Evolutionary conservation across 2,888 invertebrate species (phyloP).

Genomic region (Melipona bicolor): DNA sequence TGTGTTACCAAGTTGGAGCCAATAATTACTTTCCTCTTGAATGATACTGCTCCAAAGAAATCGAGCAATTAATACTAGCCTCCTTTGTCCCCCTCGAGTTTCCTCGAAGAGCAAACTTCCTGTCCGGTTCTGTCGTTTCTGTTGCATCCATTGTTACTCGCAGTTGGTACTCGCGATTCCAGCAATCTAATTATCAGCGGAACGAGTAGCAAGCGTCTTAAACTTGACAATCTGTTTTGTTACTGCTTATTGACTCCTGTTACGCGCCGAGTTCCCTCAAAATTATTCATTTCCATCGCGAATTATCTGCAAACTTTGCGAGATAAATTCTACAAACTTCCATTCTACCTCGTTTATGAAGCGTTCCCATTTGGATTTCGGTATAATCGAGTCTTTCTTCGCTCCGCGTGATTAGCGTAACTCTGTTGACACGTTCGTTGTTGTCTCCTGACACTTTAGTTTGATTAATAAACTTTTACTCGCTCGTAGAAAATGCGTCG

Average conservation of each 20-base stretch:
- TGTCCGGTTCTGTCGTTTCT: constrained; percentile 51
- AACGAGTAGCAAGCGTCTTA: constrained; percentile 41
- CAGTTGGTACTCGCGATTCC: constrained; percentile 58
- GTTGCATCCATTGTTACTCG: constrained; percentile 61
- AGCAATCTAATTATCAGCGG: constrained; percentile 58
- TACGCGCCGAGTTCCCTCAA: neutral
- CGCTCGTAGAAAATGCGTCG: no score
- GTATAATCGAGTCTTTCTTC: no score
- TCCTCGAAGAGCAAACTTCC: constrained; percentile 66
- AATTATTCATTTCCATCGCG: constrained; percentile 7
- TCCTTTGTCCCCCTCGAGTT: constrained; percentile 67
- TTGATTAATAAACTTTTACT: no score
- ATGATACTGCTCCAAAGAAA: constrained; percentile 63
- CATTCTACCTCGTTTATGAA: neutral
- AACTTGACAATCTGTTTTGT: constrained; percentile 46
- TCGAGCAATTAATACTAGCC: constrained; percentile 72
- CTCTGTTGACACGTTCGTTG: no score
- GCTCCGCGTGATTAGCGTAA: no score
- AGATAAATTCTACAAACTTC: neutral
- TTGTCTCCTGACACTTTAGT: no score
- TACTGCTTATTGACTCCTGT: constrained; percentile 5
- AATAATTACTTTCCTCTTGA: constrained; percentile 68
- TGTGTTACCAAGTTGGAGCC: constrained; percentile 65
- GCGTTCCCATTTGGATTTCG: no score
- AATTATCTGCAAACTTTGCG: neutral